Evolutionary conservation across 1,140 invertebrate species (phyloP).

Genomic region (Antheraea mylitta): DNA sequence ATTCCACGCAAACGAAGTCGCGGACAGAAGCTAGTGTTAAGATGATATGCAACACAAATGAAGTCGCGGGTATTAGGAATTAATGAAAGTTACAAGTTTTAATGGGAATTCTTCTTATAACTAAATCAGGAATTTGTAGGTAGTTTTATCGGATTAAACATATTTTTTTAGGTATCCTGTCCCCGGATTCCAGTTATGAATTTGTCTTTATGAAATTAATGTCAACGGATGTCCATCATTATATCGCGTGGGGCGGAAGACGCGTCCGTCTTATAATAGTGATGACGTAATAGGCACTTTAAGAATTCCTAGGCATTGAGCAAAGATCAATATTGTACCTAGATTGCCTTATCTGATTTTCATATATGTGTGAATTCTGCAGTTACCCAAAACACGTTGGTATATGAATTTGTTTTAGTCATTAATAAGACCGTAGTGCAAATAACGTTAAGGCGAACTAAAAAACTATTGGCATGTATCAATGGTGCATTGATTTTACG

Average conservation of each 20-base stretch:
- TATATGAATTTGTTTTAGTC: slow-evolving; percentile 2
- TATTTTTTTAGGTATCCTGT: background rate
- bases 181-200: background rate
- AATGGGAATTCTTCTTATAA: no score
- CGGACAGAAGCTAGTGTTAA: no score
- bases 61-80: no score
- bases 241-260: slow-evolving; percentile 12
- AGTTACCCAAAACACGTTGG: background rate
- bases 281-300: slow-evolving; percentile 13
- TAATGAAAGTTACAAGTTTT: no score
- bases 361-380: background rate
- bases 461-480: no score
- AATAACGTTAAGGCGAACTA: background rate
- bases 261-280: slow-evolving; percentile 12
- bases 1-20: no score
- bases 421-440: background rate
- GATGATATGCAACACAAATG: no score
- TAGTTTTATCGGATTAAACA: background rate
- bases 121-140: no score
- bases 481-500: no score
- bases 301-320: slow-evolving; percentile 5
- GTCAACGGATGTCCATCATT: slow-evolving; percentile 15
- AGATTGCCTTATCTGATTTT: slow-evolving; percentile 10
- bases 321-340: slow-evolving; percentile 6
- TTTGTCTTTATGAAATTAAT: slow-evolving; percentile 13